These are phyloP conservation scores for Menidia beryllina DNA, from an alignment of 2,113 vertebrate genomes.

Conservation along the genomic window DNA sequence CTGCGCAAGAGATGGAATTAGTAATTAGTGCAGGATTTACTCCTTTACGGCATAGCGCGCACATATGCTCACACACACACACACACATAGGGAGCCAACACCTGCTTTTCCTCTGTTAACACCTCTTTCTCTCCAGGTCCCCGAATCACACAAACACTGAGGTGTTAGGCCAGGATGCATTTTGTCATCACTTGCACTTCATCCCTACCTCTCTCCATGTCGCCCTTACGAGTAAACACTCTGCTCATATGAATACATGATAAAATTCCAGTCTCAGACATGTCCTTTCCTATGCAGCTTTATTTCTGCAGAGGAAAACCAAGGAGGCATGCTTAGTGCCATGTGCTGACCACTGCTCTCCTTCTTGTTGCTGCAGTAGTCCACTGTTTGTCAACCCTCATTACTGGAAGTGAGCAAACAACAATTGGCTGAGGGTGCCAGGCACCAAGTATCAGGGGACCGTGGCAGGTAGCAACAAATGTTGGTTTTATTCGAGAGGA, in stretches of 20 bases:
- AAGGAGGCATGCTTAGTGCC: no score
- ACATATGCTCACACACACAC: conserved; percentile 32
- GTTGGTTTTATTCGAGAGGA: conserved; percentile 64
- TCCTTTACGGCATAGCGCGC: conserved; percentile 30
- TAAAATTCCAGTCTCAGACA: not conserved
- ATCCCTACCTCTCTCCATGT: conserved; percentile 29
- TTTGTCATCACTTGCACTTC: conserved; percentile 71
- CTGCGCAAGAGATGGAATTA: not conserved
- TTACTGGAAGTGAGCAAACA: conserved; percentile 58
- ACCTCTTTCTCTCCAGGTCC: conserved; percentile 51
- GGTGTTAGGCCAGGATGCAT: conserved; percentile 78
- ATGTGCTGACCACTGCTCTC: conserved; percentile 26
- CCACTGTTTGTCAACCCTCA: conserved; percentile 17
- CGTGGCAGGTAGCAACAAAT: conserved; percentile 71
- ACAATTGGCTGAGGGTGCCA: conserved; percentile 54
- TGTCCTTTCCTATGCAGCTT: no score
- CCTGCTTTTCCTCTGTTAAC: conserved; percentile 76
- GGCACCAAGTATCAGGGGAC: conserved; percentile 51
- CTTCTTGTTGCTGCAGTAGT: conserved; percentile 13
- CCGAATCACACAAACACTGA: conserved; percentile 70
- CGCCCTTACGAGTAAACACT: conserved; percentile 30
- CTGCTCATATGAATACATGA: conserved; percentile 19
- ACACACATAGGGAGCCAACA: conserved; percentile 41
- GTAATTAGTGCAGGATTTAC: conserved; percentile 34
- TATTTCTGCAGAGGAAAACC: conserved; percentile 15